Evolutionary conservation across 1,140 invertebrate genomes (phyloP).

Genomic region (Drosophila nikananu): DNA sequence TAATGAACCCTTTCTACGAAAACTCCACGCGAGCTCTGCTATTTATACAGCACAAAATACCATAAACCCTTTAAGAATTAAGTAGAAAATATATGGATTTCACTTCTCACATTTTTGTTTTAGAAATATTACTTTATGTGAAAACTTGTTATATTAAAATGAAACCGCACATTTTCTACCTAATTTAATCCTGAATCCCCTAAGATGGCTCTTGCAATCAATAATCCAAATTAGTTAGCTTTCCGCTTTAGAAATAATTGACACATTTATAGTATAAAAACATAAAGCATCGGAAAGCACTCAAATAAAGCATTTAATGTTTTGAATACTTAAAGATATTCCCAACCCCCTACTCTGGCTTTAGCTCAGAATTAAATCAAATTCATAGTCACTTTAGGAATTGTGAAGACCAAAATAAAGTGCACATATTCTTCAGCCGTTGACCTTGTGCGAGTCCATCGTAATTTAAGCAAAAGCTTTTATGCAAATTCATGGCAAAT

Average conservation of each 20-base stretch:
- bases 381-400: not conserved
- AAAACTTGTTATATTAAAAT: no score
- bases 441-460: constrained; percentile 13
- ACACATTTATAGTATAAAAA: not conserved
- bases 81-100: not conserved
- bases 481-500: constrained; percentile 73
- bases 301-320: not conserved
- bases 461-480: constrained; percentile 41
- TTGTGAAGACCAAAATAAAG: constrained; percentile 12
- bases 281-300: not conserved
- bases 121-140: not conserved
- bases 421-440: constrained; percentile 26
- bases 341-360: no score
- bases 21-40: not conserved
- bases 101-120: not conserved
- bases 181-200: not conserved
- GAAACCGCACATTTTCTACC: not conserved
- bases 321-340: not conserved
- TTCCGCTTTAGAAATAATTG: not conserved
- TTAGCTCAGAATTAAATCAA: not conserved
- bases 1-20: not conserved
- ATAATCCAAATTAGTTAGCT: not conserved
- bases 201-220: not conserved
- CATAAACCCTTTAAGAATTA: not conserved
- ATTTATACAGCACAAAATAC: not conserved